Conservation (phyloP, 2,888 invertebrate species). For the Gibbula magus region DNA sequence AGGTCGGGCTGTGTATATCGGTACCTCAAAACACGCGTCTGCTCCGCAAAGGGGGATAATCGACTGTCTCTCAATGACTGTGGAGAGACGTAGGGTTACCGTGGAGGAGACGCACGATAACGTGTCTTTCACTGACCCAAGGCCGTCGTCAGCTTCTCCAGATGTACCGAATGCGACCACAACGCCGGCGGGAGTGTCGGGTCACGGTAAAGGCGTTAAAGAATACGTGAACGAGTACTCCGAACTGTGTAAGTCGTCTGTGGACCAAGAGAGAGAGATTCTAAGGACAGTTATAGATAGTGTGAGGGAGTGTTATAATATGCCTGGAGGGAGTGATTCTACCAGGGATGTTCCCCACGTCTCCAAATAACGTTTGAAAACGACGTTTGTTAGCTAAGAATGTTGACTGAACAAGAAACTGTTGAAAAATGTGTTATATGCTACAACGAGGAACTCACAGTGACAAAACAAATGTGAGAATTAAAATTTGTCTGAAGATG, state of each 20-base stretch:
- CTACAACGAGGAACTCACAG: no score
- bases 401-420: no score
- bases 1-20: not conserved
- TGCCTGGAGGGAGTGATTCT: not conserved
- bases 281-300: constrained; percentile 1
- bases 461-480: no score
- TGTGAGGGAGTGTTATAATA: constrained; percentile 5
- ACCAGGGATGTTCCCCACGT: no score
- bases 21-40: not conserved
- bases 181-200: not conserved
- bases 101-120: not conserved
- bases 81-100: not conserved
- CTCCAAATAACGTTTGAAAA: no score
- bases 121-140: not conserved
- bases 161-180: not conserved
- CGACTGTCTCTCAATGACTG: constrained; percentile 14
- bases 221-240: constrained; percentile 13
- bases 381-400: no score
- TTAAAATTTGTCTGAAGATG: no score
- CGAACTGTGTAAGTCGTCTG: constrained; percentile 5
- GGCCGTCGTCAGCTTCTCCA: not conserved
- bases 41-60: not conserved
- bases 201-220: not conserved
- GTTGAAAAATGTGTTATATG: no score
- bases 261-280: constrained; percentile 8